Evolutionary conservation across 2,888 invertebrate genomes (phyloP).

Genomic region (Tanypteryx hageni): DNA sequence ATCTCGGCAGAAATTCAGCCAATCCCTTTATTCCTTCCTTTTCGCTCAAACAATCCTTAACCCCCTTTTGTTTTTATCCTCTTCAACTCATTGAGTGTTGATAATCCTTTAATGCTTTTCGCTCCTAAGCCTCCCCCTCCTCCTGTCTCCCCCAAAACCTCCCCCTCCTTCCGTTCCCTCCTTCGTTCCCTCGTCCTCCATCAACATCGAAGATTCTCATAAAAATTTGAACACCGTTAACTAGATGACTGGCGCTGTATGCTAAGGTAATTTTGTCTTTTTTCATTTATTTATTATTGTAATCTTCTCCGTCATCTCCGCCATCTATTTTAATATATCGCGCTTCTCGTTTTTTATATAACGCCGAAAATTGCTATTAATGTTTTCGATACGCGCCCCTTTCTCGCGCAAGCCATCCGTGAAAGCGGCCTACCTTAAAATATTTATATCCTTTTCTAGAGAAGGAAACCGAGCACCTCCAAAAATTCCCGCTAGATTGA

Average conservation of each 20-base stretch:
- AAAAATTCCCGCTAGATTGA: background rate
- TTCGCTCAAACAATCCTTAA: background rate
- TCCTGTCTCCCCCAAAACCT: background rate
- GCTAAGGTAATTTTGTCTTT: background rate
- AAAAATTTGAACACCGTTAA: slow-evolving; percentile 51
- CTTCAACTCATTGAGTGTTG: slow-evolving; percentile 57
- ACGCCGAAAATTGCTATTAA: background rate
- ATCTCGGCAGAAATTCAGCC: slow-evolving; percentile 19
- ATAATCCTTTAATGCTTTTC: slow-evolving; percentile 37
- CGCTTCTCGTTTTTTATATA: background rate
- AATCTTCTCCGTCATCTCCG: background rate
- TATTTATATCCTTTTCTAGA: background rate
- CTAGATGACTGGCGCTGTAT: slow-evolving; percentile 10
- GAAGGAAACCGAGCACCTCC: background rate
- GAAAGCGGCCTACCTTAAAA: background rate
- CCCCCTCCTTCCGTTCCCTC: background rate
- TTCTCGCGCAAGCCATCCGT: background rate
- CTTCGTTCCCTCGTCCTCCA: too few species aligned
- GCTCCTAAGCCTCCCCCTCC: background rate
- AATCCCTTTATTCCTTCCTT: slow-evolving; percentile 37
- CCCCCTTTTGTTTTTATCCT: slow-evolving; percentile 33
- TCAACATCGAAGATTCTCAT: slow-evolving; percentile 39
- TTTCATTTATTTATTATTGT: slow-evolving; percentile 1
- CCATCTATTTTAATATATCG: background rate
- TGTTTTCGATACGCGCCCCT: background rate